Conservation (phyloP, 2,113 vertebrate genomes). For the Lepisosteus oculatus region DNA sequence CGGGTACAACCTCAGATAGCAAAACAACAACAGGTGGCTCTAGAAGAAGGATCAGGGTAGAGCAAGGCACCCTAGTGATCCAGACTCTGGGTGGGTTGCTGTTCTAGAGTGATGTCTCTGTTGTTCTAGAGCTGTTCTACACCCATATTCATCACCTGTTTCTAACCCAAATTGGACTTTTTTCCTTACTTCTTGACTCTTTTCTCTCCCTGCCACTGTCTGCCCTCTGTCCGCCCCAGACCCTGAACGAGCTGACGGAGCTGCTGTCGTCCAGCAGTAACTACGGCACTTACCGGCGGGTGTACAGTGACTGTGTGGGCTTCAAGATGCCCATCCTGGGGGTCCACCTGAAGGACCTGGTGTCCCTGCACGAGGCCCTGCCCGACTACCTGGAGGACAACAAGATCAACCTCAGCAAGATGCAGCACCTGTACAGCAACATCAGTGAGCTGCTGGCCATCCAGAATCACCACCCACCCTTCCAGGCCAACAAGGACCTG, state of each 20-base stretch:
- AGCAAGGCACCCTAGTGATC: no score
- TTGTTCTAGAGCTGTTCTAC: neutral
- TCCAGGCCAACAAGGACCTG: constrained; percentile 81
- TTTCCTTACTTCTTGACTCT: no score
- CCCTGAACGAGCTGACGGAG: constrained; percentile 80
- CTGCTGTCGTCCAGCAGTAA: constrained; percentile 83
- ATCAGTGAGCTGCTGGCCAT: constrained; percentile 75
- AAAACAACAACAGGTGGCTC: no score
- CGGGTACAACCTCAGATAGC: no score
- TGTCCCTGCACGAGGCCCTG: constrained; percentile 80
- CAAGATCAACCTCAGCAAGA: constrained; percentile 80
- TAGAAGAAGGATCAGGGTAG: no score
- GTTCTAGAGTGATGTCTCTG: no score
- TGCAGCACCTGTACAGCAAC: constrained; percentile 82
- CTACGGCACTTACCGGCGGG: constrained; percentile 76
- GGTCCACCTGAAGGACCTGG: constrained; percentile 87
- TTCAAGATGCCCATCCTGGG: constrained; percentile 87
- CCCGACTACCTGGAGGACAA: constrained; percentile 75
- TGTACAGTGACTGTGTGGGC: constrained; percentile 70
- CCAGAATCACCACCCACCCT: constrained; percentile 68
- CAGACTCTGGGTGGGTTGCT: no score
- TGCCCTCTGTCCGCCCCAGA: constrained; percentile 46
- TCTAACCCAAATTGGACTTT: neutral
- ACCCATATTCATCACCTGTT: neutral
- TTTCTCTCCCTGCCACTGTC: neutral